These are phyloP conservation scores for Bujurquina vittata DNA, from an alignment of 2,113 vertebrate species.

Conservation along the genomic window DNA sequence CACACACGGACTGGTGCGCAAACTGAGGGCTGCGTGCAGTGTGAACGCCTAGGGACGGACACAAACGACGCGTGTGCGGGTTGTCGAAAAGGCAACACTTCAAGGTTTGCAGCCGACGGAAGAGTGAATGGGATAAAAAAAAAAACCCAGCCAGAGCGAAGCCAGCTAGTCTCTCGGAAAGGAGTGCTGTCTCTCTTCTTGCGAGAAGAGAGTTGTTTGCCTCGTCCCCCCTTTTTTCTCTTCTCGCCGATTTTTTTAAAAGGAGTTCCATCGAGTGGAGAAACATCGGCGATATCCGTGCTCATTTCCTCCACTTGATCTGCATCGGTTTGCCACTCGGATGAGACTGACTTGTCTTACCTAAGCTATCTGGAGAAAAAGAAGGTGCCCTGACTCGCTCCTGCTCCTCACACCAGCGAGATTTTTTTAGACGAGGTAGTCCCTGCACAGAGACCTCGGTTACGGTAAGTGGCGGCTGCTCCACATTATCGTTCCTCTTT, in stretches of 20 bases:
- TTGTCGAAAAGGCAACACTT: neutral
- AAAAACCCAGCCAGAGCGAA: conserved; percentile 2
- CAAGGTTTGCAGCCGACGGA: neutral
- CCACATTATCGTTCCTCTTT: conserved; percentile 11
- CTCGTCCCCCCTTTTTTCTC: conserved; percentile 14
- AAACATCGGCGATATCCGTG: conserved; percentile 44
- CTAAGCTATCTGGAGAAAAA: conserved; percentile 23
- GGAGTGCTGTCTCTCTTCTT: conserved; percentile 40
- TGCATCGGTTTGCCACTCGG: conserved; percentile 29
- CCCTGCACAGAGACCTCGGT: conserved; percentile 39
- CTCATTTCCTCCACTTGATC: conserved; percentile 49
- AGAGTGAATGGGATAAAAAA: conserved; percentile 26
- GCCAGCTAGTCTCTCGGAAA: conserved; percentile 14
- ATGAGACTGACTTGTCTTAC: conserved; percentile 39
- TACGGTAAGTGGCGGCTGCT: conserved; percentile 64
- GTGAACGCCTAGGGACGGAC: conserved; percentile 55
- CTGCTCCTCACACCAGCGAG: conserved; percentile 29
- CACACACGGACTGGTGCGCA: conserved; percentile 49
- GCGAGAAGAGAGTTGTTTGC: conserved; percentile 54
- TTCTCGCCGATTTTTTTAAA: neutral
- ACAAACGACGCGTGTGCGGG: conserved; percentile 48
- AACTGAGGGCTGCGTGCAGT: conserved; percentile 59
- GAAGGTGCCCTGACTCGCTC: conserved; percentile 45
- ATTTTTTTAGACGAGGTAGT: conserved; percentile 36
- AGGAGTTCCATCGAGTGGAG: conserved; percentile 31